These are phyloP conservation scores for Euura saliciscinereae DNA, from an alignment of 1,140 invertebrate species.

Conservation along the genomic window DNA sequence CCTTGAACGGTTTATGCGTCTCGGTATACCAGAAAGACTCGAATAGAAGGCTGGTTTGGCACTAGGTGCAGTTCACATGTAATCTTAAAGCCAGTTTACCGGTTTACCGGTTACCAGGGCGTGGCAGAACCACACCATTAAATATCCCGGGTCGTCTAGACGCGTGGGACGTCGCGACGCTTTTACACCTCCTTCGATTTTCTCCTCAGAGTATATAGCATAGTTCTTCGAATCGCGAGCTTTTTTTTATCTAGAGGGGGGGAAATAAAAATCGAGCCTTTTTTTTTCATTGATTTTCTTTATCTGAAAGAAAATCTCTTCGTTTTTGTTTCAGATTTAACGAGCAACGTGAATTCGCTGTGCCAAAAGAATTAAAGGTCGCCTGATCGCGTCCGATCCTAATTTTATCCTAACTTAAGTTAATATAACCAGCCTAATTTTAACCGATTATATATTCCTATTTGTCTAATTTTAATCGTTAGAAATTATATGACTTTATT, in stretches of 20 bases:
- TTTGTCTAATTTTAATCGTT: too few relatives aligned
- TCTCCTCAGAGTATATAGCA: background rate
- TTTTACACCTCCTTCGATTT: conserved; percentile 2
- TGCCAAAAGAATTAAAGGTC: conserved; percentile 8
- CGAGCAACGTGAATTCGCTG: conserved; percentile 15
- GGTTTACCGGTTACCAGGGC: conserved; percentile 1
- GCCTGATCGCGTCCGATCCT: background rate
- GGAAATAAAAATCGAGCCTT: background rate
- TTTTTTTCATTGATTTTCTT: background rate
- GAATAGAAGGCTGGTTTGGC: too few relatives aligned
- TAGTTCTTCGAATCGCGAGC: too few relatives aligned
- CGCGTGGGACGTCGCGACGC: conserved; percentile 32
- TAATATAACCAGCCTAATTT: too few relatives aligned
- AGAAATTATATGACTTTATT: background rate
- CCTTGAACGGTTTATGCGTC: background rate
- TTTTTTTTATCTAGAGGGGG: too few relatives aligned
- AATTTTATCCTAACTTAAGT: background rate
- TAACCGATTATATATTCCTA: too few relatives aligned
- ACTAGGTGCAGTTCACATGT: too few relatives aligned
- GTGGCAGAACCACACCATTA: conserved; percentile 15
- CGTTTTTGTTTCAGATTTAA: conserved; percentile 6
- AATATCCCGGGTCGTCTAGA: conserved; percentile 36
- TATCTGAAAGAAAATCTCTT: background rate
- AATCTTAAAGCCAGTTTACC: background rate
- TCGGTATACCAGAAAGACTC: background rate